Evolutionary conservation across 2,888 invertebrate species (phyloP).

Genomic region (Spialia ferax): DNA sequence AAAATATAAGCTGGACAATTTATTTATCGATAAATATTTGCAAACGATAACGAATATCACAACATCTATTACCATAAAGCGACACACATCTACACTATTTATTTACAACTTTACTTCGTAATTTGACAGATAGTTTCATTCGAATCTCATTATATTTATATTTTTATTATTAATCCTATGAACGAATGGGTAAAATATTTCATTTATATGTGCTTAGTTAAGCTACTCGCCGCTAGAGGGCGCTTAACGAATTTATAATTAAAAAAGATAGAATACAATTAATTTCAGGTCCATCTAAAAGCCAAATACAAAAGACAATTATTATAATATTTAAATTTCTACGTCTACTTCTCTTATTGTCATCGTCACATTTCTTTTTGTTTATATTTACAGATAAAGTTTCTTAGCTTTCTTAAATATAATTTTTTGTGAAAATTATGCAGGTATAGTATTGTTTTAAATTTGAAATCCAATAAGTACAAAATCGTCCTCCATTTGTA

Average conservation of each 20-base stretch:
- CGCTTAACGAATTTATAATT: neutral
- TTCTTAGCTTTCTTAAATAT: constrained; percentile 34
- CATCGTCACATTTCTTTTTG: constrained; percentile 70
- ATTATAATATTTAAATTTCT: constrained; percentile 15
- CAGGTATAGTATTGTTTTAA: too few relatives aligned
- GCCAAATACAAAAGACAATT: constrained; percentile 1
- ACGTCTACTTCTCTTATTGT: constrained; percentile 71
- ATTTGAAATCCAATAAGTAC: too few relatives aligned
- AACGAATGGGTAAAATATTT: neutral
- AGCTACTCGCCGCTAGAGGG: constrained; percentile 30
- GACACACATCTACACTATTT: constrained; percentile 55
- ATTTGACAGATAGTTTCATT: constrained; percentile 74
- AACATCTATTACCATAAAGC: constrained; percentile 37
- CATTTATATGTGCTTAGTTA: neutral
- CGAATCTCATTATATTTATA: constrained; percentile 46
- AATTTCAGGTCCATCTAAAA: too few relatives aligned
- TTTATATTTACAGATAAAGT: constrained; percentile 50
- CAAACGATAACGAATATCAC: constrained; percentile 39
- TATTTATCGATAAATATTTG: constrained; percentile 38
- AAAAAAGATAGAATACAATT: neutral
- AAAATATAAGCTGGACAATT: constrained; percentile 35
- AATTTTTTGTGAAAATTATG: too few relatives aligned
- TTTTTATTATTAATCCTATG: constrained; percentile 31
- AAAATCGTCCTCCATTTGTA: too few relatives aligned
- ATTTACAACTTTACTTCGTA: constrained; percentile 71